These are phyloP conservation scores for Halictus ligatus DNA, from an alignment of 2,888 invertebrate species.

Conservation along the genomic window DNA sequence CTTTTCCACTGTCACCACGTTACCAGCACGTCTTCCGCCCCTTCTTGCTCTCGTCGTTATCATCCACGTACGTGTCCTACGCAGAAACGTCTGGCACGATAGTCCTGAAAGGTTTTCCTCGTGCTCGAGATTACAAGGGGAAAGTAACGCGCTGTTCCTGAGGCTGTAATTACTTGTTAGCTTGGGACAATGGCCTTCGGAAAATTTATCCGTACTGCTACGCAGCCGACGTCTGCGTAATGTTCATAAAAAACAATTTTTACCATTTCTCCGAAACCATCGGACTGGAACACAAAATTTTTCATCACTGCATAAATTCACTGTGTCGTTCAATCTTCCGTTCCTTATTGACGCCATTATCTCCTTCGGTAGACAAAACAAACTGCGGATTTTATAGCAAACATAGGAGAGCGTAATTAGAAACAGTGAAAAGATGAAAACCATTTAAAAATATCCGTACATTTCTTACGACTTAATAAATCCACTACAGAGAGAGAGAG, in stretches of 20 bases:
- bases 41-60: slow-evolving; percentile 61
- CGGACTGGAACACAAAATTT: background rate
- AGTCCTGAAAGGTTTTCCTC: slow-evolving; percentile 57
- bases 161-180: slow-evolving; percentile 78
- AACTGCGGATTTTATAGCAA: too few species aligned
- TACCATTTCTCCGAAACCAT: background rate
- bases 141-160: slow-evolving; percentile 65
- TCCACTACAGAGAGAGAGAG: too few species aligned
- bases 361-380: too few species aligned
- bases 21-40: slow-evolving; percentile 56
- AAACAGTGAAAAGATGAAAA: too few species aligned
- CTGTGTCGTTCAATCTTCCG: too few species aligned
- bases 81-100: slow-evolving; percentile 42
- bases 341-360: too few species aligned
- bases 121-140: slow-evolving; percentile 47
- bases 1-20: slow-evolving; percentile 76
- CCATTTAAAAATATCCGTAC: too few species aligned
- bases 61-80: slow-evolving; percentile 59
- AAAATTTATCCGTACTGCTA: background rate
- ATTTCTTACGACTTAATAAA: too few species aligned
- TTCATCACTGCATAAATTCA: background rate
- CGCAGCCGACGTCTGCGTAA: background rate
- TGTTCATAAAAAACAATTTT: background rate
- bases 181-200: background rate
- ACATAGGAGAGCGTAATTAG: too few species aligned